Percentiles rank a stretch among this genome's conserved stretches.
phyloP scores from a whole-genome alignment of 2,888 invertebrate genomes.

The Cryptocheilus praepositus region DNA sequence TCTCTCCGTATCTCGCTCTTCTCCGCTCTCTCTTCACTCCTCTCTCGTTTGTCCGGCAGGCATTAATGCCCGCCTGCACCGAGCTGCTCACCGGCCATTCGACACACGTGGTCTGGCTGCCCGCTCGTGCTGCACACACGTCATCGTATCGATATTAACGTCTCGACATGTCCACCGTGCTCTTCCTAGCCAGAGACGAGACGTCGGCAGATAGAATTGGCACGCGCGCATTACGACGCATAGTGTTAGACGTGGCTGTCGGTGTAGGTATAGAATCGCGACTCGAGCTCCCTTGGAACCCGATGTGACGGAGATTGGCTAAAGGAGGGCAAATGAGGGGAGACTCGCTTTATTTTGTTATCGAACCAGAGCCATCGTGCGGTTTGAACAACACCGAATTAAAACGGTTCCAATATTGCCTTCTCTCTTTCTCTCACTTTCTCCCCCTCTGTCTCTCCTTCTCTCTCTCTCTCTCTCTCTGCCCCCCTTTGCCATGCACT shows the following conservation, averaged over 20 bases:
- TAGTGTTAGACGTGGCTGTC: no score
- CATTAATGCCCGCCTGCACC: conserved; percentile 68
- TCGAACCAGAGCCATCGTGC: no score
- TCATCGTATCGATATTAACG: conserved; percentile 49
- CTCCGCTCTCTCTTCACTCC: conserved; percentile 37
- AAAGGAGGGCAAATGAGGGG: no score
- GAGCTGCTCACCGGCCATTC: conserved; percentile 64
- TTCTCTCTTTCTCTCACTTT: no score
- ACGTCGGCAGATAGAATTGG: conserved; percentile 15
- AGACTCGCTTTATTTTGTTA: no score
- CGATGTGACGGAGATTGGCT: not conserved
- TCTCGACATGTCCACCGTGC: conserved; percentile 28
- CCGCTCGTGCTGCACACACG: conserved; percentile 33
- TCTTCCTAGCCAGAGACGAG: conserved; percentile 27
- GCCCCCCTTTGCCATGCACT: no score
- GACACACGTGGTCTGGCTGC: conserved; percentile 62
- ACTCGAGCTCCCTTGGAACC: no score
- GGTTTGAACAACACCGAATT: no score
- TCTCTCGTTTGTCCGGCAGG: conserved; percentile 58
- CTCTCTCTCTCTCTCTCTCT: no score
- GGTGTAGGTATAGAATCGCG: not conserved
- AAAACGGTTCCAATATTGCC: no score
- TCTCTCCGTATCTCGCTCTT: conserved; percentile 31
- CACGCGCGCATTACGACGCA: no score
- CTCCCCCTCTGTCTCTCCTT: no score